Evolutionary conservation across 1,140 invertebrate species (phyloP).

Genomic region (Calliphora vicina): DNA sequence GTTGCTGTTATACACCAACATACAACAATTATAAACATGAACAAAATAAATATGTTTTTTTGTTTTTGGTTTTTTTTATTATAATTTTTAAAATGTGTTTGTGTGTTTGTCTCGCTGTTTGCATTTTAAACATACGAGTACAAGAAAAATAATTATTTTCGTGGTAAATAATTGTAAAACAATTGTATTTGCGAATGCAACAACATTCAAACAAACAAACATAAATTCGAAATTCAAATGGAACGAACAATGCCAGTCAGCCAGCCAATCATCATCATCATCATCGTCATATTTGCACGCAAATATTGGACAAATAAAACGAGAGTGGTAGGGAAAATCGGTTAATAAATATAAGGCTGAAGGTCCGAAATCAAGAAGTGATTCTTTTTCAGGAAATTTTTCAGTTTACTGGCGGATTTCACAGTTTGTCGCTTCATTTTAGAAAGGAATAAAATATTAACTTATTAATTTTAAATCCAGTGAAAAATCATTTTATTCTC

Average conservation of each 20-base stretch:
- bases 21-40: not conserved
- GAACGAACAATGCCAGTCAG: not conserved
- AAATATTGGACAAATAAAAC: not conserved
- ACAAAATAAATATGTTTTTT: not conserved
- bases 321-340: not conserved
- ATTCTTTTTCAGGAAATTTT: no score
- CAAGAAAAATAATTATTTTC: not conserved
- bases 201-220: not conserved
- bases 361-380: no score
- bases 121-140: not conserved
- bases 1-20: no score
- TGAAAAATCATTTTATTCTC: no score
- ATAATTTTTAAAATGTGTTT: not conserved
- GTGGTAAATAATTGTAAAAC: conserved; percentile 1
- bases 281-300: not conserved
- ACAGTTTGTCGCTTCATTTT: no score
- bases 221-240: not conserved
- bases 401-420: no score
- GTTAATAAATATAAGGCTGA: no score
- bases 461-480: no score
- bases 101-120: not conserved
- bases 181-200: not conserved
- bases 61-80: no score
- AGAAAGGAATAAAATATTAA: no score
- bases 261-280: not conserved